Conservation (phyloP, 1,140 invertebrate species). For the Conus betulinus region DNA sequence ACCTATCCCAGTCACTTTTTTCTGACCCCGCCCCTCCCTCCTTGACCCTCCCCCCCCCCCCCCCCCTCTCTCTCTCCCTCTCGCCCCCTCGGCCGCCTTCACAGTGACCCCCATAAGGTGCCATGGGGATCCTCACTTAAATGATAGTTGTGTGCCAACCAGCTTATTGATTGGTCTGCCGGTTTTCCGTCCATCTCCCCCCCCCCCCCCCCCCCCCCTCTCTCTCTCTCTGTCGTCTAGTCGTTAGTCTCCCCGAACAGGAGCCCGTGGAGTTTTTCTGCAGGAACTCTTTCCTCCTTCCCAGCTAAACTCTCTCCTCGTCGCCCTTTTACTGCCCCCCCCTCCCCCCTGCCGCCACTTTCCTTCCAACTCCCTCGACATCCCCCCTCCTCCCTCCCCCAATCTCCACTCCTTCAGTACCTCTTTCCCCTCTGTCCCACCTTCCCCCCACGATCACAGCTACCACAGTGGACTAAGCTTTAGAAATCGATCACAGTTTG, state of each 20-base stretch:
- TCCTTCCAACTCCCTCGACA: background rate
- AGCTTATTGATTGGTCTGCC: conserved; percentile 3
- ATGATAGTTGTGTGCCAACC: conserved; percentile 5
- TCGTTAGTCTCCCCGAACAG: background rate
- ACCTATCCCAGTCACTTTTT: background rate
- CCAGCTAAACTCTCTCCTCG: background rate
- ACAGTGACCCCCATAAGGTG: background rate
- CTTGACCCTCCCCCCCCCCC: too few relatives aligned
- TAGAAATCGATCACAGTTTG: too few relatives aligned
- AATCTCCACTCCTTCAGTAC: too few relatives aligned
- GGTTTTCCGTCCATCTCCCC: too few relatives aligned
- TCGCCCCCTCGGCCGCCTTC: background rate
- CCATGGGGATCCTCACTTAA: background rate
- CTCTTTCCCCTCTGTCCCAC: too few relatives aligned
- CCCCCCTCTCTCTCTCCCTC: background rate
- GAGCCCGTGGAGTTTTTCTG: too few relatives aligned
- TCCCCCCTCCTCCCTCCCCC: too few relatives aligned
- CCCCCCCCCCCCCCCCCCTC: background rate
- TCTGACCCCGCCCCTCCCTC: background rate
- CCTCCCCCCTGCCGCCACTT: background rate
- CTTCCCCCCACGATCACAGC: too few relatives aligned
- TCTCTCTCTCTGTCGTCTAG: background rate
- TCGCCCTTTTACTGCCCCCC: background rate
- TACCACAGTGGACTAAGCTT: too few relatives aligned
- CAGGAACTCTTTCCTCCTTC: background rate